Evolutionary conservation across 2,888 invertebrate genomes (phyloP), one percentile per base, ranked within the genome.

Genomic region (Troides oblongomaculatus): DNA sequence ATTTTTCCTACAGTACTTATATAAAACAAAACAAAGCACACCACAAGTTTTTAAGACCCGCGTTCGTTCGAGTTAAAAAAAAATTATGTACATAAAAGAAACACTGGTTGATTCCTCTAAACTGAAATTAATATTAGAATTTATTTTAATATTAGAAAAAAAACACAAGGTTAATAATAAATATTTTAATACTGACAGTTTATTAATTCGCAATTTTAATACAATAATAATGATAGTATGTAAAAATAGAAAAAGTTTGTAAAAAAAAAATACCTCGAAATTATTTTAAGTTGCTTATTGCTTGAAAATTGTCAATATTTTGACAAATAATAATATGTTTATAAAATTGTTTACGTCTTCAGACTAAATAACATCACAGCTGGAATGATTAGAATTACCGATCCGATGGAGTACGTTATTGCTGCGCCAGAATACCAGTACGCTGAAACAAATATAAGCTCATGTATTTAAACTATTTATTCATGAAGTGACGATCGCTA

Each of bases 381-480:
- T 73, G 99, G 99, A 86, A 97, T 90, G 61, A 97, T 79, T 72
- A 99, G 93, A 64, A 95, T 89, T 53, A 96, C 76, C 30, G 97
- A 96, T 21, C 99, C 99, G 50, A 95, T 88, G 6, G 95, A 91
- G 84, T 99, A 99, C 0, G 98, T 98, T 21, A 94, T 85, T 68
- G 94, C 94, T 6, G 98, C 96, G 10, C 99, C 99, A 68, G 96
- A 93, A 82, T 96, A 95, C 99, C 99, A 99, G 90, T 98, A 99
- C 39, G 96, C 97, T 96, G 85, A 63, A 86, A 85, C 62, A 76
- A 72, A 70, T 61, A 66, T 23, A 61, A 66, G 59, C n/a, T 10
- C 10, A 39, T 39, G 39, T 39, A 39, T 10, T 39, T 39, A 10
- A 39, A 39, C 30, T 39, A 8, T 39, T 39, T 39, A 39, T 39